A percentile compares a stretch with the other conserved stretches of the same genome.
Conservation (phyloP, 2,797 vertebrate species). For the Threskiornis aethiopicus region DNA sequence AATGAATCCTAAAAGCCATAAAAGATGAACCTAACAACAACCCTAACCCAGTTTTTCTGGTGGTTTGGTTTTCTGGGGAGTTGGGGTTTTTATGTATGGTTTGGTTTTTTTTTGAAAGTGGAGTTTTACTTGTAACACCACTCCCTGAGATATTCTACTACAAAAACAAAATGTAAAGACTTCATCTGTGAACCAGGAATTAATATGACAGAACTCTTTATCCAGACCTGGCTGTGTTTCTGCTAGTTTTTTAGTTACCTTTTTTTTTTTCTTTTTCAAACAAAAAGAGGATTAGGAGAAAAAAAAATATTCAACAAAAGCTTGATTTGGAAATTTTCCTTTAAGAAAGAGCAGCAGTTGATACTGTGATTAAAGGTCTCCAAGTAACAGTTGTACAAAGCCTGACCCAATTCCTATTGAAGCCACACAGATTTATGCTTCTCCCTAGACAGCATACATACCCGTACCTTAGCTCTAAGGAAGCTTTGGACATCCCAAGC, state of each 20-base stretch:
- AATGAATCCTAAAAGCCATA: neutral
- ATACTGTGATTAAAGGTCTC: neutral
- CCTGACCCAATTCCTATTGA: neutral
- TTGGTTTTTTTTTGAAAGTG: neutral
- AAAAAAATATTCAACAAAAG: neutral
- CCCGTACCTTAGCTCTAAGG: neutral
- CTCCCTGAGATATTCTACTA: neutral
- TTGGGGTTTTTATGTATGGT: neutral
- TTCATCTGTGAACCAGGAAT: neutral
- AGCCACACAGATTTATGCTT: neutral
- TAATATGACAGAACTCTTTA: neutral
- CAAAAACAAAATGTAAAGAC: neutral
- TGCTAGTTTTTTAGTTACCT: neutral
- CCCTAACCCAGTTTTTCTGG: too few species aligned
- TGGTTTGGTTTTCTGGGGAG: rapidly evolving
- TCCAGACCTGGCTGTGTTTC: neutral
- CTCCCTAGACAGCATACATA: neutral
- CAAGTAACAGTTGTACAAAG: neutral
- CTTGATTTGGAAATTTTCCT: neutral
- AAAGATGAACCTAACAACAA: neutral
- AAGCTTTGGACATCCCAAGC: neutral
- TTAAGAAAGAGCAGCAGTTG: neutral
- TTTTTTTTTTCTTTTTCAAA: neutral
- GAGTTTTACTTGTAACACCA: neutral
- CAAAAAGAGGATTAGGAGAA: neutral